Base-by-base conservation (phyloP, 2,797 vertebrate genomes). In the Sebastes oblongus region DNA sequence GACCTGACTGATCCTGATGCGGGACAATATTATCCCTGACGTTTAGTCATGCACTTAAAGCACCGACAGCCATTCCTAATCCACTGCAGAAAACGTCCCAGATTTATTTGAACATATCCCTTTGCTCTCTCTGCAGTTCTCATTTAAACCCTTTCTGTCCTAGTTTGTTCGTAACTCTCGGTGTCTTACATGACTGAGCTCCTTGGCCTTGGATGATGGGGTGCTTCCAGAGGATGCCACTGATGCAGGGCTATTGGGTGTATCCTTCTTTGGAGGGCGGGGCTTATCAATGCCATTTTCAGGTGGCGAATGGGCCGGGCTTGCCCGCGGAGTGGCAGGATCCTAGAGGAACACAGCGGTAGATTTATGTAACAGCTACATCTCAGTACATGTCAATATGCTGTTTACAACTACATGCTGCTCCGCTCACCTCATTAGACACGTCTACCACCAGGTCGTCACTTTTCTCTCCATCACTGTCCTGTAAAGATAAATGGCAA, bases 191-290 rank as follows among this genome's bases (percentile, higher is more conserved):
- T 98, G 98, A 95, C 97, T 97, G 88, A 98, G 97, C 95, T 99
- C 98, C 97, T 99, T 99, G 96, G 97, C 97, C 95, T 99, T 99
- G 82, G 98, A 99, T 80, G 98, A 99, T 66, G 98, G 98, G 81
- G 98, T 99, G 92, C 98, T 99, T 88, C 98, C 98, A 46, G 98
- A 99, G 24, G 98, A 99, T 10, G 98, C 98, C 88, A 99, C 97
- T 4, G 98, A 99, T 0, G 98, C 98, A 0, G 98, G 98, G 89
- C 98, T 99, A 92, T 98, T 98, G 5, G 98, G 98, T 0, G 98
- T 97, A 93, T 99, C 98, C 91, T 99, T 99, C 94, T 99, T 99
- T 78, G 97, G 95, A 77, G 98, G 96, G 67, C 98, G 97, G 34
- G 97, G 96, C 92, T 99, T 99, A 89, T 99, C 98, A 18, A 99